A percentile compares a stretch with the other conserved stretches of the same genome.
phyloP scores from a whole-genome alignment of 2,888 invertebrate genomes.

The Mayetiola destructor region DNA sequence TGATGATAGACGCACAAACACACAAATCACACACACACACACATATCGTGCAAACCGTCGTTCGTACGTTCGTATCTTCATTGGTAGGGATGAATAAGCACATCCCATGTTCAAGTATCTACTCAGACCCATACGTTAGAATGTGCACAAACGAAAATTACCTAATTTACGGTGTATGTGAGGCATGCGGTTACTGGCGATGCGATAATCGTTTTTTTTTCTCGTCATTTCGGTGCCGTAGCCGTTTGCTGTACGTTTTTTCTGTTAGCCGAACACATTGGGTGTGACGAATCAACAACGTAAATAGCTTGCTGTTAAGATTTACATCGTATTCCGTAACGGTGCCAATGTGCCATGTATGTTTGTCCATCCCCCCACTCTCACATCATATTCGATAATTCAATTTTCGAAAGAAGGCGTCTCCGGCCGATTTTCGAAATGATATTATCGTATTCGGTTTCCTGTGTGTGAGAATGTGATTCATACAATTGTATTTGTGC shows the following conservation, averaged over 20 bases:
- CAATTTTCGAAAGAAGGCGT: conserved; percentile 11
- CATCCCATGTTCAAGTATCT: too few species aligned
- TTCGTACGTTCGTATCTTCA: not conserved
- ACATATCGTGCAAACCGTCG: too few species aligned
- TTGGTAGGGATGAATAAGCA: conserved; percentile 13
- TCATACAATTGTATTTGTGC: not conserved
- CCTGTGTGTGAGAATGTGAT: not conserved
- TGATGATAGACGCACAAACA: conserved; percentile 10
- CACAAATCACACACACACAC: too few species aligned
- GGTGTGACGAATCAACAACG: conserved; percentile 14
- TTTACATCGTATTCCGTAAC: too few species aligned
- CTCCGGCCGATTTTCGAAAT: not conserved
- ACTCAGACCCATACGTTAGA: too few species aligned
- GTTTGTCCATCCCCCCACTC: not conserved
- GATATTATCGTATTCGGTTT: not conserved
- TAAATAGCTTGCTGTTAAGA: too few species aligned
- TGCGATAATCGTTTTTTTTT: too few species aligned
- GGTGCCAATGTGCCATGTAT: too few species aligned
- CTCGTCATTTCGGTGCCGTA: too few species aligned
- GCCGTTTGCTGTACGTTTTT: not conserved
- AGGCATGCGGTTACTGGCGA: not conserved
- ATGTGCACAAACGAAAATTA: conserved; percentile 5
- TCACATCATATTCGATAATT: not conserved
- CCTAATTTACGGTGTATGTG: conserved; percentile 1
- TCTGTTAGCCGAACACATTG: not conserved